Percentiles rank a stretch among this genome's conserved stretches.
phyloP scores from a whole-genome alignment of 2,113 vertebrate species.

The Peromyscus polionotus region DNA sequence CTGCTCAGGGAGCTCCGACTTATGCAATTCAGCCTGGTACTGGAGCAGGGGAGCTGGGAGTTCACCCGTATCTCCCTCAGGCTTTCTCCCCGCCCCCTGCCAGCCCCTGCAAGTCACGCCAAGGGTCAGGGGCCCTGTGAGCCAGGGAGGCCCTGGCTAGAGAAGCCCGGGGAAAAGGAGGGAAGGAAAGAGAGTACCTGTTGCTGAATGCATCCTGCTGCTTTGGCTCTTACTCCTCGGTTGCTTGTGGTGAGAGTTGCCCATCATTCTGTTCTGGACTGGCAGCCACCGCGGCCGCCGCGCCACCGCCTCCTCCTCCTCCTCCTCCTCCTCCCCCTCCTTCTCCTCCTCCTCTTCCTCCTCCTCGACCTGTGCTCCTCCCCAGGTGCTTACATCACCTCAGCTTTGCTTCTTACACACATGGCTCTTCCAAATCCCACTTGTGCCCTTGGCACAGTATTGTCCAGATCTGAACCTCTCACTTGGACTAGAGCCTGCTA shows the following conservation, averaged over 20 bases:
- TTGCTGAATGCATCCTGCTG: constrained; percentile 85
- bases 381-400: constrained; percentile 84
- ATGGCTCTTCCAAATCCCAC: constrained; percentile 74
- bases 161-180: constrained; percentile 67
- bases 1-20: constrained; percentile 69
- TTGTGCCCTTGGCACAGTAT: constrained; percentile 73
- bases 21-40: constrained; percentile 70
- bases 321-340: constrained; percentile 35
- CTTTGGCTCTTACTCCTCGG: constrained; percentile 82
- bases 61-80: constrained; percentile 68
- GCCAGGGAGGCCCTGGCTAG: constrained; percentile 59
- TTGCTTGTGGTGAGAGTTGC: constrained; percentile 86
- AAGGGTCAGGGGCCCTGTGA: constrained; percentile 75
- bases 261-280: constrained; percentile 85
- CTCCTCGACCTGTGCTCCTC: constrained; percentile 76
- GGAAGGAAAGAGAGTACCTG: constrained; percentile 82
- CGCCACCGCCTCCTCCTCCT: constrained; percentile 52
- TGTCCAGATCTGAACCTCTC: constrained; percentile 76
- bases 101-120: constrained; percentile 72
- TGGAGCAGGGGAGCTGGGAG: constrained; percentile 67
- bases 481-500: constrained; percentile 74
- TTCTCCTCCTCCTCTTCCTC: constrained; percentile 44
- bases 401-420: constrained; percentile 74
- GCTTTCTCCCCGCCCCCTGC: constrained; percentile 77
- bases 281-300: constrained; percentile 67